Evolutionary conservation across 1,140 invertebrate species (phyloP).

Genomic region (Caerostris extrusa): DNA sequence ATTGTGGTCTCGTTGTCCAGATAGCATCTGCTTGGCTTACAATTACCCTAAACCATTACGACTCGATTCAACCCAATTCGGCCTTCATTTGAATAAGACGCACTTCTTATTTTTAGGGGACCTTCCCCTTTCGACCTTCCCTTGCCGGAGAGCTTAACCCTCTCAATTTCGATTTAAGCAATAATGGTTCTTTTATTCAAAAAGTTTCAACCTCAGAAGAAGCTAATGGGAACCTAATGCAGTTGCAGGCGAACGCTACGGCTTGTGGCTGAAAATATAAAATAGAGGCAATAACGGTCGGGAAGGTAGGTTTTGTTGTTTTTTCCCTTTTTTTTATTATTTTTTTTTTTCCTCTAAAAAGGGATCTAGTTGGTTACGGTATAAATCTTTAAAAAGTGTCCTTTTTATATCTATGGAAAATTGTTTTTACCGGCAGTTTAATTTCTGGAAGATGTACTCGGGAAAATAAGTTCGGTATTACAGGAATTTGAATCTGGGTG

Average conservation of each 20-base stretch:
- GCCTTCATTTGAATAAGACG: constrained; percentile 76
- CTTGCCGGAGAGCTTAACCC: neutral
- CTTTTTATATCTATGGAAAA: constrained; percentile 65
- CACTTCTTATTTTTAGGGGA: constrained; percentile 52
- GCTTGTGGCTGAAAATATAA: constrained; percentile 51
- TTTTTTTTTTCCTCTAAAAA: neutral
- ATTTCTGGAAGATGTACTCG: constrained; percentile 19
- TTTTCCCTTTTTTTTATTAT: neutral
- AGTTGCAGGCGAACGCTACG: neutral
- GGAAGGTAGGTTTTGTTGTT: constrained; percentile 7
- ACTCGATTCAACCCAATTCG: constrained; percentile 36
- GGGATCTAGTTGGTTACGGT: constrained; percentile 34
- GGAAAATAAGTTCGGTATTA: constrained; percentile 30
- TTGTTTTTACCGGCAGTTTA: constrained; percentile 31
- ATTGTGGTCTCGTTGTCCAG: constrained; percentile 61
- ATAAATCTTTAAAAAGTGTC: constrained; percentile 69
- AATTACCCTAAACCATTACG: constrained; percentile 74
- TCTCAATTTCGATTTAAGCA: constrained; percentile 73
- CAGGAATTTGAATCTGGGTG: neutral
- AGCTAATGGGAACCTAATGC: constrained; percentile 72
- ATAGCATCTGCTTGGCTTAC: constrained; percentile 38
- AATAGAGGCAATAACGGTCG: constrained; percentile 65
- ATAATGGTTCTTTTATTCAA: constrained; percentile 78
- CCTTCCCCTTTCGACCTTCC: neutral
- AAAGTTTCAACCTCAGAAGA: constrained; percentile 28